phyloP scores from a whole-genome alignment of 2,888 invertebrate genomes.

The Melanostoma mellinum region DNA sequence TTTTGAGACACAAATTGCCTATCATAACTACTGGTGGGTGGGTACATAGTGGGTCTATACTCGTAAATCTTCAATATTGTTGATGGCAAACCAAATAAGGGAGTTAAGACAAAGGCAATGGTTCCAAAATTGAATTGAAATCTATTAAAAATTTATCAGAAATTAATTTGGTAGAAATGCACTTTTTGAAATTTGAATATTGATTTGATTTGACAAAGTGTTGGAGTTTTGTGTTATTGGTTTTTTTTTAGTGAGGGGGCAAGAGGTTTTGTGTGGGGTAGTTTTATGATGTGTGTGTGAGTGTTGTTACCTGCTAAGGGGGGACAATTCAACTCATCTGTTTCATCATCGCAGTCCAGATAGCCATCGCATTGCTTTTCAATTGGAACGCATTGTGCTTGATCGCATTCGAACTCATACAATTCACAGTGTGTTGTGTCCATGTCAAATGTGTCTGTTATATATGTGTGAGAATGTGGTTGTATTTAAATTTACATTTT shows the following conservation, averaged over 20 bases:
- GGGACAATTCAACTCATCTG: conserved; percentile 84
- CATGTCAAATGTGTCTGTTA: conserved; percentile 76
- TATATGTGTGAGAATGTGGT: conserved; percentile 54
- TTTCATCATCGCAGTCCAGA: conserved; percentile 85
- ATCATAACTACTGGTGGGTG: conserved; percentile 71
- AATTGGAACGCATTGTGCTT: conserved; percentile 81
- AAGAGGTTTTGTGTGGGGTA: conserved; percentile 4
- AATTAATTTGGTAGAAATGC: too few species aligned
- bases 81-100: too few species aligned
- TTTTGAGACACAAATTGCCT: conserved; percentile 21
- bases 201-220: neutral
- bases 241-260: conserved; percentile 11
- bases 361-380: conserved; percentile 85
- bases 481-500: neutral
- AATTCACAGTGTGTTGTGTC: conserved; percentile 78
- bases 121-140: too few species aligned
- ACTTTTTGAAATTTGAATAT: too few species aligned
- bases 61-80: too few species aligned
- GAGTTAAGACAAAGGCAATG: too few species aligned
- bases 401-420: conserved; percentile 81
- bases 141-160: too few species aligned
- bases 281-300: conserved; percentile 26
- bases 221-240: neutral
- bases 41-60: neutral
- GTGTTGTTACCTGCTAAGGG: conserved; percentile 79